Evolutionary conservation across 2,113 vertebrate species (phyloP), one percentile per base, ranked within the genome.

Genomic region (Hydropotes inermis): DNA sequence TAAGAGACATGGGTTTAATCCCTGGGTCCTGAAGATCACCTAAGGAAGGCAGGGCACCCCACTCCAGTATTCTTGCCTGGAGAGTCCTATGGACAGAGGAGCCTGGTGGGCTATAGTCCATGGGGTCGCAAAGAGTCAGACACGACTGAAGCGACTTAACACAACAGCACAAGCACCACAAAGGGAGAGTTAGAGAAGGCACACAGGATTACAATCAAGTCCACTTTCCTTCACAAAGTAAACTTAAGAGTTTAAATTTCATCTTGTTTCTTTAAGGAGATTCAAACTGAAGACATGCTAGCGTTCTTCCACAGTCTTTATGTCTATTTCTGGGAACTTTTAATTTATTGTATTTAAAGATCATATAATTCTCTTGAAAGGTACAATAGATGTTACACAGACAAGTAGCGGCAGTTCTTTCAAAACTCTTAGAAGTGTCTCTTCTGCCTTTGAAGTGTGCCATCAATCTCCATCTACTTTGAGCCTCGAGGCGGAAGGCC

Each of bases 331-430:
- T 97, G 96, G 95, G 97, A 97, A 94, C 97, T 94, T 74, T 97
- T 92, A 95, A 60, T 97, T 98, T 97, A 97, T 98, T 98, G 93
- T 97, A 96, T 96, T 98, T 97, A 97, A 97, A 98, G 96, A 97
- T 98, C 95, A 94, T 96, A 93, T 97, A 97, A 97, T 98, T 97
- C 97, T 94, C 95, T 94, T 97, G 96, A 98, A 97, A 98, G 97
- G 98, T 86, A 98, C 96, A 97, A 97, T 95, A 83, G 96, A 87
- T 91, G 87, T 87, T 95, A 94, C 50, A 64, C 70, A 95, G 95
- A 93, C 98, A 98, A 98, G 98, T 97, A 98, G 97, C 6, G 9
- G 96, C 98, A 97, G 91, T 97, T 95, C 96, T 96, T 97, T 95
- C 93, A 93, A 89, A 97, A 88, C 89, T 50, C 97, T 97, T 89